Evolutionary conservation across 2,888 invertebrate genomes (phyloP), one percentile per base, ranked within the genome.

Genomic region (Synanthedon vespiformis): DNA sequence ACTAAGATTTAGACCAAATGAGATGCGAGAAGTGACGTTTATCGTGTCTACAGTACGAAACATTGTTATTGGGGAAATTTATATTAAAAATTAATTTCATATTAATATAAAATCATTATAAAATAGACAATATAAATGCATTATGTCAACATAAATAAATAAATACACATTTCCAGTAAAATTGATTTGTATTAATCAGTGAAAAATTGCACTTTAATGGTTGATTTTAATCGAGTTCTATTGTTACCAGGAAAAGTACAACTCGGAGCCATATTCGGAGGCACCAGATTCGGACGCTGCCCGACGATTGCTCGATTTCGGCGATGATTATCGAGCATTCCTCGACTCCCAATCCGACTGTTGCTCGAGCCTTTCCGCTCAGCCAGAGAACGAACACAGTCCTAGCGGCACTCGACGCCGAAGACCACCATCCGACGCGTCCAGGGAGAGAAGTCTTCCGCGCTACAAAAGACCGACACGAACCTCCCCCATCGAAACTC

Each of bases 221-320:
- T 27, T 6, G 27, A 27, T 3, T 27, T 27, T 27, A 27, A 34
- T 34, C 22, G 5, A 10, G 2, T 48, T 59, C 55, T 53, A 57
- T 76, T 67, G 63, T 76, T 77, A 66, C 47, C 81, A 96, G 94
- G 96, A 96, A 76, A 96, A 95, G 79, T 96, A 96, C 80, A 92
- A 94, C 77, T 95, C 95, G 47, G 96, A 96, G 75, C 92, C 94
- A 27, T 96, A 96, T 77, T 96, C 96, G 54, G 96, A 96, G 82
- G 89, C 91, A 3, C 92, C 92, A 5, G 96, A 96, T 75, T 93
- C 95, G 1, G 95, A 96, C 79, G 93, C 94, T 40, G 94, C 95
- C 44, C 90, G 95, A 55, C 90, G 92, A 57, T 84, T 96, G 14
- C 81, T 95, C 59, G 95, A 96, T 71, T 95, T 95, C 72, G 95